These are phyloP conservation scores for Tenrec ecaudatus DNA, from an alignment of 2,113 vertebrate species.

Conservation along the genomic window DNA sequence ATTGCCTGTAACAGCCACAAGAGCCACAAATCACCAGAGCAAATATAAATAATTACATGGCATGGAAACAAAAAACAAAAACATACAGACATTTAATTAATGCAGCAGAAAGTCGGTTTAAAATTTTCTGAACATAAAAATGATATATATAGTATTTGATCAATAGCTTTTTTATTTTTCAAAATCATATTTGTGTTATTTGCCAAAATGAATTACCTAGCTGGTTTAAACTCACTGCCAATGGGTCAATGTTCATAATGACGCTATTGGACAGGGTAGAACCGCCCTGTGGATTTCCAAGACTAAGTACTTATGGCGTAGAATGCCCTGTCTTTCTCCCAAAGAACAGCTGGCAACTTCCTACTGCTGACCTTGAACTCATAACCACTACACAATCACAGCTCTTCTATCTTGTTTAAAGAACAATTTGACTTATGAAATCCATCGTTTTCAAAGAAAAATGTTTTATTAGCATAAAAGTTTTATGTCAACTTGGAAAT, in stretches of 20 bases:
- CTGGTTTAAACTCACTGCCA: too few relatives aligned
- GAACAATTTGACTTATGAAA: slow-evolving; percentile 46
- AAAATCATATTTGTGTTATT: neutral
- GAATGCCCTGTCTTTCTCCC: too few relatives aligned
- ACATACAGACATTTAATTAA: neutral
- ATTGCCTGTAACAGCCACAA: too few relatives aligned
- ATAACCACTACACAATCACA: too few relatives aligned
- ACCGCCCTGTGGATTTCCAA: too few relatives aligned
- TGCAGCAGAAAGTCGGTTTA: neutral
- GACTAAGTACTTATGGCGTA: too few relatives aligned
- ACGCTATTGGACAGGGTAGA: too few relatives aligned
- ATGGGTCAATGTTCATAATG: too few relatives aligned
- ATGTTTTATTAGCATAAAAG: slow-evolving; percentile 49
- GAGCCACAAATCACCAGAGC: neutral
- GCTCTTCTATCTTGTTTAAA: neutral
- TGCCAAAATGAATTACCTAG: neutral
- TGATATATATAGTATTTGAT: neutral
- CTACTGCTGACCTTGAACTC: too few relatives aligned
- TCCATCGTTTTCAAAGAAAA: neutral
- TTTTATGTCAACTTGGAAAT: slow-evolving; percentile 45
- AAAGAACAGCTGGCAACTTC: too few relatives aligned
- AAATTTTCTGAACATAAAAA: slow-evolving; percentile 15
- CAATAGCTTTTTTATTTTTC: neutral
- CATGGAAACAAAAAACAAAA: slow-evolving; percentile 1
- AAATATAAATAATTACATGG: neutral